These are phyloP conservation scores for Heliothis subflexa DNA, from an alignment of 1,140 invertebrate genomes.

Conservation along the genomic window DNA sequence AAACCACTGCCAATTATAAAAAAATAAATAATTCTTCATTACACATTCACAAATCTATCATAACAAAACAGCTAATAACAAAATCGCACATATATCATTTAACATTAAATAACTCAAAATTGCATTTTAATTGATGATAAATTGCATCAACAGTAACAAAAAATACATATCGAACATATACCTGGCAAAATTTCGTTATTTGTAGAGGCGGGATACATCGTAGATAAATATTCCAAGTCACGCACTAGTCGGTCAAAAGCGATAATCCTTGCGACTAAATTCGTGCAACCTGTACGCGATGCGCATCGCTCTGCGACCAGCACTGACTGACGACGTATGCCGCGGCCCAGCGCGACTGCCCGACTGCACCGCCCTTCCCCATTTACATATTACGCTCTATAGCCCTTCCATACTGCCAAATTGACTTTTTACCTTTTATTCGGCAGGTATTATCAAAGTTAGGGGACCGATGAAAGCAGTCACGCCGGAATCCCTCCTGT, in stretches of 20 bases:
- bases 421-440: conserved; percentile 86
- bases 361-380: conserved; percentile 83
- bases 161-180: conserved; percentile 50
- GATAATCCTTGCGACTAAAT: conserved; percentile 55
- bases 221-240: conserved; percentile 52
- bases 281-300: conserved; percentile 53
- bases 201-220: conserved; percentile 79
- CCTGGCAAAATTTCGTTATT: conserved; percentile 75
- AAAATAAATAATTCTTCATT: too few relatives aligned
- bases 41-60: too few relatives aligned
- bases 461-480: conserved; percentile 76
- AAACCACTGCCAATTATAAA: too few relatives aligned
- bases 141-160: neutral
- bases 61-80: too few relatives aligned
- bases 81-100: too few relatives aligned
- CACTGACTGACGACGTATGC: conserved; percentile 65
- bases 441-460: conserved; percentile 81
- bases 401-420: conserved; percentile 83
- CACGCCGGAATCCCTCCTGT: conserved; percentile 63
- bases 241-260: conserved; percentile 52
- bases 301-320: conserved; percentile 57
- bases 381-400: conserved; percentile 82
- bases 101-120: too few relatives aligned
- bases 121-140: too few relatives aligned
- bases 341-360: conserved; percentile 58